A percentile compares a stretch with the other conserved stretches of the same genome.
These are phyloP conservation scores for Brachionus koreanus DNA, from an alignment of 1,140 invertebrate genomes.

Conservation along the genomic window DNA sequence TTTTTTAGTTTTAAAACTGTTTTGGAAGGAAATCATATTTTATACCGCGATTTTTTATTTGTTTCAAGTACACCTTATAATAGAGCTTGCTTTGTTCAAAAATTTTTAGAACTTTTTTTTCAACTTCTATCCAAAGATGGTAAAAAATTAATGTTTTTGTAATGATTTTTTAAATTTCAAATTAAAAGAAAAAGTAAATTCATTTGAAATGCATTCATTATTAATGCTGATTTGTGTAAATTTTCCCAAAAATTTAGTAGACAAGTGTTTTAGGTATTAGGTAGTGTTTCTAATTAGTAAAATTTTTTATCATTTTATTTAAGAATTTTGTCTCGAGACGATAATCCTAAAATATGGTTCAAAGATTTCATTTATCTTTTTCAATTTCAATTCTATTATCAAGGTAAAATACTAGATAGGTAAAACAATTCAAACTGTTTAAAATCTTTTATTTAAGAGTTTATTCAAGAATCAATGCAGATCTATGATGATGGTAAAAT, in stretches of 20 bases:
- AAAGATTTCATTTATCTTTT: slow-evolving; percentile 58
- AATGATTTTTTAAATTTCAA: background rate
- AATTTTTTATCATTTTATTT: background rate
- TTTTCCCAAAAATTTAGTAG: slow-evolving; percentile 55
- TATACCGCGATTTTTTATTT: slow-evolving; percentile 56
- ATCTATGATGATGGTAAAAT: background rate
- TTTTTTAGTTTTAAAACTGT: slow-evolving; percentile 53
- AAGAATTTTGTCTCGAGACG: background rate
- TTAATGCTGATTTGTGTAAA: slow-evolving; percentile 54
- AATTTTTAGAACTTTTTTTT: slow-evolving; percentile 56
- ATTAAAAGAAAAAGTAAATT: slow-evolving; percentile 53
- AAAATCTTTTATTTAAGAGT: background rate
- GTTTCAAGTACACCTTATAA: slow-evolving; percentile 55
- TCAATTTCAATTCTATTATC: slow-evolving; percentile 57
- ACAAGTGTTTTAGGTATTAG: slow-evolving; percentile 56
- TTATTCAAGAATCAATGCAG: background rate
- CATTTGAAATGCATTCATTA: slow-evolving; percentile 56
- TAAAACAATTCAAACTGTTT: background rate
- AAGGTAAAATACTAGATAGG: slow-evolving; percentile 53
- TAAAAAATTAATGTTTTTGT: slow-evolving; percentile 43
- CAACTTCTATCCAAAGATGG: slow-evolving; percentile 57
- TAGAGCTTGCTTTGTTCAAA: slow-evolving; percentile 54
- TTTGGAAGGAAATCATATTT: slow-evolving; percentile 55
- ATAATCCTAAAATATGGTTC: slow-evolving; percentile 50
- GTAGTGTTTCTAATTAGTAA: background rate